phyloP scores from a whole-genome alignment of 1,140 invertebrate species.

The Cydia fagiglandana region DNA sequence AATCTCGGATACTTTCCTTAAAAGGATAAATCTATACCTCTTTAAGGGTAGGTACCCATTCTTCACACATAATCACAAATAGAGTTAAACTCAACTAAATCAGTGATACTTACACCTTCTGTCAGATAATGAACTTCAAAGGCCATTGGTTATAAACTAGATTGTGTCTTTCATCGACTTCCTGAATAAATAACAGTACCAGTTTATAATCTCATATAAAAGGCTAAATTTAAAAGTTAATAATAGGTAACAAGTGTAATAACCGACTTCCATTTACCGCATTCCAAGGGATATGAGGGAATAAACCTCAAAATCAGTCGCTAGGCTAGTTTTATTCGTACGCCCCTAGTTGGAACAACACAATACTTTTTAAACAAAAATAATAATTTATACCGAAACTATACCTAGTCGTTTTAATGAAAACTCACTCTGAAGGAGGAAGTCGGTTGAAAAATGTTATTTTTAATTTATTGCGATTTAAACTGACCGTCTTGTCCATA shows the following conservation, averaged over 20 bases:
- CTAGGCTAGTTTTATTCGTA: too few relatives aligned
- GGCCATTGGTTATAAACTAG: constrained; percentile 2
- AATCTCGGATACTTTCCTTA: background rate
- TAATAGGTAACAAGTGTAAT: background rate
- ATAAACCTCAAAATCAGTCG: too few relatives aligned
- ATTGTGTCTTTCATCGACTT: background rate
- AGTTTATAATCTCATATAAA: background rate
- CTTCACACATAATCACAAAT: background rate
- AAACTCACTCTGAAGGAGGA: background rate
- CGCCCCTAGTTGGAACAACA: too few relatives aligned
- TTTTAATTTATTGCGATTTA: background rate
- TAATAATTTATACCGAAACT: too few relatives aligned
- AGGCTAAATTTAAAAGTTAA: background rate
- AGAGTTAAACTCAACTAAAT: background rate
- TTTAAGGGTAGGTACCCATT: background rate
- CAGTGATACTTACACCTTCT: background rate
- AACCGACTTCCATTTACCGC: background rate
- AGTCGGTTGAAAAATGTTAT: background rate
- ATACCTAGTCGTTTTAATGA: background rate
- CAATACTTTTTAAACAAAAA: too few relatives aligned
- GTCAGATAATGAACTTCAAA: background rate
- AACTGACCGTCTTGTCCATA: constrained; percentile 89
- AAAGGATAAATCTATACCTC: background rate
- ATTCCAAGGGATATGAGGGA: too few relatives aligned
- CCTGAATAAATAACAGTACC: constrained; percentile 20